Conservation (phyloP, 2,888 invertebrate species). For the Linhomoeus sp. region DNA sequence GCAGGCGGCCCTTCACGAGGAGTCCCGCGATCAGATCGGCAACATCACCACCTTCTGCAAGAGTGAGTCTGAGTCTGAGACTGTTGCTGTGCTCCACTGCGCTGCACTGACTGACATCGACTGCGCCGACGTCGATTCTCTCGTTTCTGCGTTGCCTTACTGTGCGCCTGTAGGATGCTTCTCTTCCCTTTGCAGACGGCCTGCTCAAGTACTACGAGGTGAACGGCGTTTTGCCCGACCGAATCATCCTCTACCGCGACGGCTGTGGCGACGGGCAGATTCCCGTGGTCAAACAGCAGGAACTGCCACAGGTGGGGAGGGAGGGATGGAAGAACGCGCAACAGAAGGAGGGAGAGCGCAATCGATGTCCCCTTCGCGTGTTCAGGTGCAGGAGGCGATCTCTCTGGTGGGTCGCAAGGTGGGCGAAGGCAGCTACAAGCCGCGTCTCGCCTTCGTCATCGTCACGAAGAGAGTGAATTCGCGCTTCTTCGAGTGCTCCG, state of each 20-base stretch:
- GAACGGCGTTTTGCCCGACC: slow-evolving; percentile 49
- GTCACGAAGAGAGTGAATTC: slow-evolving; percentile 83
- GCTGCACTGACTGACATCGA: too few species aligned
- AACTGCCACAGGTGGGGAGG: slow-evolving; percentile 45
- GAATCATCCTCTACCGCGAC: slow-evolving; percentile 69
- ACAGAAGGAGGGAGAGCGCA: too few species aligned
- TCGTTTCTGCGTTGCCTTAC: not conserved
- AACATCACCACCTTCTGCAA: slow-evolving; percentile 38
- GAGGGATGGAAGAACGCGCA: too few species aligned
- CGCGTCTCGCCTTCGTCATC: slow-evolving; percentile 53
- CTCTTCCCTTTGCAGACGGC: slow-evolving; percentile 47
- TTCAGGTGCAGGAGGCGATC: too few species aligned
- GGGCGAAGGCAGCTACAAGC: slow-evolving; percentile 38
- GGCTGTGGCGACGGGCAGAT: slow-evolving; percentile 82
- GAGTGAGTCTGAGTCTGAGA: slow-evolving; percentile 18
- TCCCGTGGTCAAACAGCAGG: slow-evolving; percentile 48
- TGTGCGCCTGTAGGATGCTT: too few species aligned
- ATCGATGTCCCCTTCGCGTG: too few species aligned
- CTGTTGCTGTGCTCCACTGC: slow-evolving; percentile 36
- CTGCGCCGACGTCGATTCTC: too few species aligned
- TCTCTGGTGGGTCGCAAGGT: too few species aligned
- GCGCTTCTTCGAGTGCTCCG: slow-evolving; percentile 30
- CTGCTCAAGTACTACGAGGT: slow-evolving; percentile 44
- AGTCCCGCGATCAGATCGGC: slow-evolving; percentile 53
- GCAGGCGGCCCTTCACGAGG: slow-evolving; percentile 48